Evolutionary conservation across 2,888 invertebrate species (phyloP), one percentile per base, ranked within the genome.

Genomic region (Chrysotoxum bicinctum): DNA sequence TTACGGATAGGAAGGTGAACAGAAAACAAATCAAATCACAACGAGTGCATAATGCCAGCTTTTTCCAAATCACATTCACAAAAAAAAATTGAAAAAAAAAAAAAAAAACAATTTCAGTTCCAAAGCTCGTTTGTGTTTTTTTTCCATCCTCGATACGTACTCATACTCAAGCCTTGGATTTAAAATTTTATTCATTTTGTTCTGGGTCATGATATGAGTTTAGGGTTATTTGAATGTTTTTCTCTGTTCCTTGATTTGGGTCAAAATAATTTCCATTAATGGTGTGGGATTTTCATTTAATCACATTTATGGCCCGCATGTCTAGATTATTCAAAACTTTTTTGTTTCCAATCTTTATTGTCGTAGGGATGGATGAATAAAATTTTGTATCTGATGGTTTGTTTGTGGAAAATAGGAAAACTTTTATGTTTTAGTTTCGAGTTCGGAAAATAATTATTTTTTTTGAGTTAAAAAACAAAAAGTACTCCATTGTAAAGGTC

Each of bases 231-330:
- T 43, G 26, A 30, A 26, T 16, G 6, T 0, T 62, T 43, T 45
- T 14, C 6, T 14, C 0, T 40, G 56, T 32, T 62, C 43, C 43
- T 37, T 68, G 76, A 85, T 73, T 80, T 85, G 80, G 84, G 84
- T 80, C 72, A 21, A 72, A 70, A 76, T 84, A 79, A 84, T 79
- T 79, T 79, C 70, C 79, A 85, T 76, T 66, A 68, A 85, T 80
- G 75, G 66, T 80, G 7, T 45, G 9, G 16, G 75, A 58, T 35
- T 58, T 72, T 43, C 52, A 66, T 19, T 9, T 50, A 48, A 77
- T 66, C 72, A 26, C 60, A 68, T 50, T 76, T 45, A 52, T 48
- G 35, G n/a, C 7, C 14, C 40, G 14, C 14, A 19, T 50, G 1
- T 45, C 8, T 32, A 64, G 26, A 40, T 62, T 62, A 62, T 62